Evolutionary conservation across 2,113 vertebrate genomes (phyloP).

Genomic region (Psilopsiagon aymara): DNA sequence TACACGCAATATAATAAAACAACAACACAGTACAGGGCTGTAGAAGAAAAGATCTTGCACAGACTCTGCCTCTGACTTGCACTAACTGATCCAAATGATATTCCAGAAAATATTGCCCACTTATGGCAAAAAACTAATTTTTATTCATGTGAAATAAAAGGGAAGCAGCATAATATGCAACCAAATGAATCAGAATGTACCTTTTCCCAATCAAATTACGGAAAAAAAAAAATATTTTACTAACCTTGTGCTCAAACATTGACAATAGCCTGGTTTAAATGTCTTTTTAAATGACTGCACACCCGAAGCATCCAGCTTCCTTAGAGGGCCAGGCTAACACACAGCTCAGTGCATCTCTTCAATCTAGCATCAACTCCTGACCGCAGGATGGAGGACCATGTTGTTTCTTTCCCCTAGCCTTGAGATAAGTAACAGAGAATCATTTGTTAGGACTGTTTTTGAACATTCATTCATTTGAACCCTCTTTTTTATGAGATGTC

Average conservation of each 20-base stretch:
- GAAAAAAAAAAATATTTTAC: background rate
- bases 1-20: background rate
- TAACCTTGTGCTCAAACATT: background rate
- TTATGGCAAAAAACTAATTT: background rate
- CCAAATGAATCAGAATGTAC: background rate
- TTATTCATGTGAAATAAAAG: background rate
- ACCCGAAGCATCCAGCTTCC: background rate
- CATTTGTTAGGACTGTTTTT: background rate
- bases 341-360: background rate
- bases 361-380: background rate
- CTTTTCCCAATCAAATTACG: background rate
- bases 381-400: background rate
- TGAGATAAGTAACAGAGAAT: background rate
- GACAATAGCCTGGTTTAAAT: background rate
- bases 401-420: background rate
- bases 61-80: background rate
- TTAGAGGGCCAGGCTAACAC: background rate
- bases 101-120: background rate
- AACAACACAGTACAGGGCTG: background rate
- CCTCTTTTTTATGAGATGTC: background rate
- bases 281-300: background rate
- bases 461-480: background rate
- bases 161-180: background rate
- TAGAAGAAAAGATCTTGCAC: background rate
- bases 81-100: background rate